phyloP scores from a whole-genome alignment of 37 sponge, comb jelly and placozoan genomes.

The Cliona cf. orientalis region DNA sequence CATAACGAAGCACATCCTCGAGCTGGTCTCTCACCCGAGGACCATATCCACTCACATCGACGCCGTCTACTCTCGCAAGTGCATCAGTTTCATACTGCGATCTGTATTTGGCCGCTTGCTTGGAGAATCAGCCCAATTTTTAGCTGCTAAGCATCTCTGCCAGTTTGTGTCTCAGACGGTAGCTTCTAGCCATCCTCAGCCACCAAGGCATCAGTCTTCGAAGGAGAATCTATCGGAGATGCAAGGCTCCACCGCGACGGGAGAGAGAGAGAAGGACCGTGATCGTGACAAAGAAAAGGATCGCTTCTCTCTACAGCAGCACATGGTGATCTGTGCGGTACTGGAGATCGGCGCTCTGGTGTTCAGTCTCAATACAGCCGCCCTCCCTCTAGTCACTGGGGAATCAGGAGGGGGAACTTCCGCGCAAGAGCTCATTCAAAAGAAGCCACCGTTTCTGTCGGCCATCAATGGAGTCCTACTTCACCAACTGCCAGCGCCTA shows the following conservation, averaged over 20 bases:
- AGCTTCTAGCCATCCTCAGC: background rate
- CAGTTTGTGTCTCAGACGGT: conserved; percentile 47
- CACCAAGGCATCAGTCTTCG: background rate
- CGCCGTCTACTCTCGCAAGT: conserved; percentile 92
- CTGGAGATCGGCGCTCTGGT: conserved; percentile 70
- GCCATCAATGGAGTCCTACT: conserved; percentile 66
- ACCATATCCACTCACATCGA: conserved; percentile 87
- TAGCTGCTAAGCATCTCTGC: conserved; percentile 83
- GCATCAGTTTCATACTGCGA: conserved; percentile 88
- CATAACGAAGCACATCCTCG: conserved; percentile 74
- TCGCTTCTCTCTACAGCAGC: conserved; percentile 32
- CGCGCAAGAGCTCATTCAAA: background rate
- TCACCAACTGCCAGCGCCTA: conserved; percentile 60
- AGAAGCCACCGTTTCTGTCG: conserved; percentile 52
- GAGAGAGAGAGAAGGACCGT: background rate
- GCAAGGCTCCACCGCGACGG: background rate
- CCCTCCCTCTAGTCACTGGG: conserved; percentile 64
- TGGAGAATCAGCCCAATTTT: conserved; percentile 87
- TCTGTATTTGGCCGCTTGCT: conserved; percentile 72
- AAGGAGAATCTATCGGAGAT: background rate
- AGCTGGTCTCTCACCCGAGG: conserved; percentile 83
- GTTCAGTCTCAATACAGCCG: conserved; percentile 78
- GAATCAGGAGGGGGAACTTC: background rate
- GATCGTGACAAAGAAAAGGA: conserved; percentile 6
- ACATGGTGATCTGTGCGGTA: conserved; percentile 73